Base-by-base conservation (phyloP, 2,113 vertebrate genomes). In the Cyprinodon variegatus region DNA sequence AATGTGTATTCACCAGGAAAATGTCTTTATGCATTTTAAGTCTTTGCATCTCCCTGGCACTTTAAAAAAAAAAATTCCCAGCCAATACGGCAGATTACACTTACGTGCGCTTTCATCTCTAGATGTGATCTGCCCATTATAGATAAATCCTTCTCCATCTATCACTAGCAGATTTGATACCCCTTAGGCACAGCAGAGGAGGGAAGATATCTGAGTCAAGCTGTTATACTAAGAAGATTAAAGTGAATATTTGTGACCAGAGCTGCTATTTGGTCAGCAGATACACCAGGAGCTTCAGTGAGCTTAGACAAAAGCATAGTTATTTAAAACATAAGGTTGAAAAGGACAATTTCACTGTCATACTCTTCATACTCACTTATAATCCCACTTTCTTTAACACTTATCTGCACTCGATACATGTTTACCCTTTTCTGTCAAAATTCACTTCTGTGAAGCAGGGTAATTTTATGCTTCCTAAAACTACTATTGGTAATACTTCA, bases 201-300 rank as follows among this genome's bases (percentile, higher is more conserved):
- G 79, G 83, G 88, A 83, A 83, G 79, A 84, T 80, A 84, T 87
- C 60, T 2, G 61, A 85, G 61, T 84, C 70, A 82, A 91, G 78
- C 79, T 84, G 81, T 78, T 81, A 72, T 72, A 81, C 78, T 89
- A 92, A 91, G 88, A 85, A 92, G 91, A 87, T 92, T 92, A 93
- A 80, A 83, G 72, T 68, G 82, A 85, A 87, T 92, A 83, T 89
- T 89, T 86, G 83, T 85, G 79, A 88, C 78, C 81, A 76, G 79
- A 85, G 79, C 86, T 76, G 80, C 74, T 87, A 76, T 82, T 72
- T 77, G 88, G 70, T 86, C 87, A 84, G 74, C 78, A 87, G 77
- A 88, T 72, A 78, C 69, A 85, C 76, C 80, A 61, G 81, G 77
- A 78, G 80, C 68, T 65, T 68, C 79, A 60, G 59, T 79, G 59